Percentiles rank a stretch among this genome's conserved stretches.
Conservation (phyloP, 2,113 vertebrate species). For the Mesoclemmys tuberculata region DNA sequence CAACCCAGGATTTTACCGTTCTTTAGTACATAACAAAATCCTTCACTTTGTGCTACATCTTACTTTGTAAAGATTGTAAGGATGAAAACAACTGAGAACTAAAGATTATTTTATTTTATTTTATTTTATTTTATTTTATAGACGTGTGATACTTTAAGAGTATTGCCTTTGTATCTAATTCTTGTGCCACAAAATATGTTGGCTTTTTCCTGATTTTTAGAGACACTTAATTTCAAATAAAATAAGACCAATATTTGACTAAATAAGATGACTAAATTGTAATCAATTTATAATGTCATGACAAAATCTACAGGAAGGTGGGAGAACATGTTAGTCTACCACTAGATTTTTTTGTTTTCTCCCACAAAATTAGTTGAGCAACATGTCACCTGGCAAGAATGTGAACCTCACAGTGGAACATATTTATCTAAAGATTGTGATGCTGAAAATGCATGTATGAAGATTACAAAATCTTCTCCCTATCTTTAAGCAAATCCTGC, state of each 20-base stretch:
- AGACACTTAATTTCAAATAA: neutral
- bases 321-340: accelerated
- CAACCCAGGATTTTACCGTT: neutral
- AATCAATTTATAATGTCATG: neutral
- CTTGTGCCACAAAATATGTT: neutral
- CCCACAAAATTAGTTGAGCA: neutral
- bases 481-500: neutral
- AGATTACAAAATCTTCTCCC: neutral
- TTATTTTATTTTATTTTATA: neutral
- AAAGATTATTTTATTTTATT: neutral
- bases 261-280: neutral
- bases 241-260: neutral
- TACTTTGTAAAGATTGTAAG: neutral
- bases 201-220: neutral
- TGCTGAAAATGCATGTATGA: neutral
- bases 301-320: neutral
- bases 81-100: neutral
- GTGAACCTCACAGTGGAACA: neutral
- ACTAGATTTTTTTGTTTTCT: neutral
- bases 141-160: accelerated
- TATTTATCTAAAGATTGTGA: neutral
- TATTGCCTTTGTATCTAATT: neutral
- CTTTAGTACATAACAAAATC: neutral
- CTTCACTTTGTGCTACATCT: accelerated
- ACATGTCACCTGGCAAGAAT: neutral